Evolutionary conservation across 2,888 invertebrate species (phyloP).

Genomic region (Dinocampus coccinellae): DNA sequence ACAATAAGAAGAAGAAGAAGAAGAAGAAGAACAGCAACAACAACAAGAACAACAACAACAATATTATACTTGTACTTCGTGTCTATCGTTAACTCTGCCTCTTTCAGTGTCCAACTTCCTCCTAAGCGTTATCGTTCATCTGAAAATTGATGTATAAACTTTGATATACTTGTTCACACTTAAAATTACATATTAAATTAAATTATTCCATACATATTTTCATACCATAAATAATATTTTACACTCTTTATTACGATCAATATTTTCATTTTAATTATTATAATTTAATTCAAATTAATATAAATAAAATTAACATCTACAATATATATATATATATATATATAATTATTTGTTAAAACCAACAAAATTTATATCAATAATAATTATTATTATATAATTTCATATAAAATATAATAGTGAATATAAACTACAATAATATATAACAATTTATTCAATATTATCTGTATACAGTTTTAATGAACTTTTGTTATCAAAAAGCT

Average conservation of each 20-base stretch:
- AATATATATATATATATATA: neutral
- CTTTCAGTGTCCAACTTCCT: neutral
- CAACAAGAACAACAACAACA: too few relatives aligned
- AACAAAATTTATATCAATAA: neutral
- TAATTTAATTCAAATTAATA: neutral
- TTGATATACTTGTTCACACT: neutral
- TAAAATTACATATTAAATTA: neutral
- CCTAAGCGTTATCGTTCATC: neutral
- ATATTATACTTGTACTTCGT: neutral
- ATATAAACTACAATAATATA: neutral
- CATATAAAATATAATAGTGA: too few relatives aligned
- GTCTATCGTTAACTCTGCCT: neutral
- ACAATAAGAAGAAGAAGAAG: too few relatives aligned
- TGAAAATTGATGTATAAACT: conserved; percentile 3
- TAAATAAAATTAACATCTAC: neutral
- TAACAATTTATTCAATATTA: neutral
- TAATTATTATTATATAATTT: neutral
- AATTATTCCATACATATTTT: neutral
- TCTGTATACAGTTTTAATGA: neutral
- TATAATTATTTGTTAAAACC: neutral
- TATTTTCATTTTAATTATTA: too few relatives aligned
- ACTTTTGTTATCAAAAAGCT: neutral
- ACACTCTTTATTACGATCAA: neutral
- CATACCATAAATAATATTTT: neutral
- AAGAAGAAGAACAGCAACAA: too few relatives aligned